Base-by-base conservation (phyloP, 2,113 vertebrate species). In the Dendropsophus ebraccatus region DNA sequence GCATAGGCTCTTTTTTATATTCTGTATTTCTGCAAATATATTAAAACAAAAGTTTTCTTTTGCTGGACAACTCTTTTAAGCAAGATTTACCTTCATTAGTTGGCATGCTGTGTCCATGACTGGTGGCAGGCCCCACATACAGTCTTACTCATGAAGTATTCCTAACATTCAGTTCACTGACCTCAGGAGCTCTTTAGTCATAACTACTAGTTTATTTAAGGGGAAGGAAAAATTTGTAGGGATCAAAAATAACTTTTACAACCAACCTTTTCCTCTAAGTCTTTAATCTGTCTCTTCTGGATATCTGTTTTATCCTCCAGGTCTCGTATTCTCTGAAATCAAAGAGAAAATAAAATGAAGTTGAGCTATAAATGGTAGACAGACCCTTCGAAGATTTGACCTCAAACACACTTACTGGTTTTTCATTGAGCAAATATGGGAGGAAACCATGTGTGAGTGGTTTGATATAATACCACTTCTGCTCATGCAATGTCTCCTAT, bases 221-320 rank as follows among this genome's bases (percentile, higher is more conserved):
- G 2, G 60, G 73, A 19, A 8, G 86, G 81, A 62, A 83, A 12
- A 25, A 5, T 2, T 14, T 21, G 52, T 47, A 70, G 62, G 77
- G 56, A 85, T 56, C 89, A 82, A 90, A 52, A 16, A 23, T 47
- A 56, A 58, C 17, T 76, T 91, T 89, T 37, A 84, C 75, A 90
- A 92, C 92, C 54, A 89, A 99, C 98, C 96, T 99, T 99, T 93
- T 99, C 98, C 90, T 99, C 98, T 87, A 99, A 93, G 91, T 99
- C 98, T 91, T 99, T 99, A 90, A 99, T 99, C 90, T 99, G 98
- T 92, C 97, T 96, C 91, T 97, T 98, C 89, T 99, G 98, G 90
- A 98, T 97, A 87, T 99, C 98, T 85, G 98, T 99, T 93, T 99
- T 99, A 91, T 98, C 97, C 91, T 99, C 98, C 89, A 99, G 96